Evolutionary conservation across 1,140 invertebrate genomes (phyloP).

Genomic region (Homalodisca vitripennis): DNA sequence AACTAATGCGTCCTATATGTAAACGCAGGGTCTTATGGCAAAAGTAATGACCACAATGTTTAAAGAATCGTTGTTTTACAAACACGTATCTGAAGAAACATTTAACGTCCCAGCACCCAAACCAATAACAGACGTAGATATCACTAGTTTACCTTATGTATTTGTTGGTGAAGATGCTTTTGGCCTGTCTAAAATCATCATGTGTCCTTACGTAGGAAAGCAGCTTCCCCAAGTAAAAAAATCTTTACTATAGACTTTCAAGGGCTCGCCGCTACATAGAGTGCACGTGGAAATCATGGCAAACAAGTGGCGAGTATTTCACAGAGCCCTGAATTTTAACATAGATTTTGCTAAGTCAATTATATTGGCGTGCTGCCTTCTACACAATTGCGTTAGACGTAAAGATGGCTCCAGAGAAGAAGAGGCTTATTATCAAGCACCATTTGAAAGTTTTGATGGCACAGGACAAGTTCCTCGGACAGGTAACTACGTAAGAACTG

Average conservation of each 20-base stretch:
- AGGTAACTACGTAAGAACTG: slow-evolving; percentile 6
- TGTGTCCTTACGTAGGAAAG: slow-evolving; percentile 9
- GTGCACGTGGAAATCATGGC: slow-evolving; percentile 43
- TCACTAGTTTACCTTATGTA: slow-evolving; percentile 12
- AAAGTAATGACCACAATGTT: slow-evolving; percentile 6
- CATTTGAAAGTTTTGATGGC: slow-evolving; percentile 53
- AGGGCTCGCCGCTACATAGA: slow-evolving; percentile 41
- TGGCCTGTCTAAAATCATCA: background rate
- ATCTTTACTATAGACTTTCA: slow-evolving; percentile 42
- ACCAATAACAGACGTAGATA: slow-evolving; percentile 3
- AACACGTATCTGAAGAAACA: background rate
- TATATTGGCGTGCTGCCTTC: no score
- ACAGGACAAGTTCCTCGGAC: slow-evolving; percentile 26
- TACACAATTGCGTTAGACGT: no score
- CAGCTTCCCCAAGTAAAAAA: no score
- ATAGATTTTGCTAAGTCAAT: no score
- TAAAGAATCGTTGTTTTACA: slow-evolving; percentile 12
- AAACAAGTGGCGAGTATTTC: slow-evolving; percentile 45
- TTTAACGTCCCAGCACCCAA: slow-evolving; percentile 13
- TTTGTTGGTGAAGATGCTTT: slow-evolving; percentile 8
- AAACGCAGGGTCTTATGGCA: slow-evolving; percentile 6
- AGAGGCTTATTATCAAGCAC: slow-evolving; percentile 11
- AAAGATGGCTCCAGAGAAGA: slow-evolving; percentile 5
- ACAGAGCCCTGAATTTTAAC: no score
- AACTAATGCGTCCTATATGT: slow-evolving; percentile 1